Base-by-base conservation (phyloP, 2,113 vertebrate species). In the Menura novaehollandiae region DNA sequence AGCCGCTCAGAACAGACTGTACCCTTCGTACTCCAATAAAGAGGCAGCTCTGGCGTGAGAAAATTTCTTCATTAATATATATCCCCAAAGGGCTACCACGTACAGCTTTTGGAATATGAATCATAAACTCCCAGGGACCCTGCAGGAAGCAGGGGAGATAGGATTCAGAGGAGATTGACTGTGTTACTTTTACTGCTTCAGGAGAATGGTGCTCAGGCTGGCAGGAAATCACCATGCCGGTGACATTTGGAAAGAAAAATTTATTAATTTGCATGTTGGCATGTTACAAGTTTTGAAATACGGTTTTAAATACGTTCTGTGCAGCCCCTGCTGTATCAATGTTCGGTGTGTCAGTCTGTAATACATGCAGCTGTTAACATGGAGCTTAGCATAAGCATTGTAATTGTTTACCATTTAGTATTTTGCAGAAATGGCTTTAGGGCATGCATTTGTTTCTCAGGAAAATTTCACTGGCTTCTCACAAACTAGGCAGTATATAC, bases 1-100 rank as follows among this genome's bases (percentile, higher is more conserved):
- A 97, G 92, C 94, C 0, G 19, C 97, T 96, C 87, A 67, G 95
- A 98, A 98, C 97, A 98, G 97, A 97, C 98, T 98, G 98, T 97
- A 97, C 90, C 94, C 93, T 98, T 98, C 85, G 9, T 96, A 97
- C 93, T 97, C 79, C 92, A 97, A 97, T 97, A 96, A 97, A 97
- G 94, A 95, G 87, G 92, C 93, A 93, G 91, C 86, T 97, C 91
- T 97, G 97, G 95, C 85, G 82, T 87, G 92, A 97, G 97, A 97
- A 94, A 92, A 95, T 97, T 97, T 97, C 97, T 97, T 98, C 96
- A 98, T 98, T 98, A 98, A 97, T 97, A 97, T 94, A 95, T 96
- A 93, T 97, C 91, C 96, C 95, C 97, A 93, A 97, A 97, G 96
- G 97, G 91, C 94, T 95, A 47, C 75, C 79, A 49, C 80, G 1